Base-by-base conservation (phyloP, 1,140 invertebrate genomes). In the Megalopta genalis region DNA sequence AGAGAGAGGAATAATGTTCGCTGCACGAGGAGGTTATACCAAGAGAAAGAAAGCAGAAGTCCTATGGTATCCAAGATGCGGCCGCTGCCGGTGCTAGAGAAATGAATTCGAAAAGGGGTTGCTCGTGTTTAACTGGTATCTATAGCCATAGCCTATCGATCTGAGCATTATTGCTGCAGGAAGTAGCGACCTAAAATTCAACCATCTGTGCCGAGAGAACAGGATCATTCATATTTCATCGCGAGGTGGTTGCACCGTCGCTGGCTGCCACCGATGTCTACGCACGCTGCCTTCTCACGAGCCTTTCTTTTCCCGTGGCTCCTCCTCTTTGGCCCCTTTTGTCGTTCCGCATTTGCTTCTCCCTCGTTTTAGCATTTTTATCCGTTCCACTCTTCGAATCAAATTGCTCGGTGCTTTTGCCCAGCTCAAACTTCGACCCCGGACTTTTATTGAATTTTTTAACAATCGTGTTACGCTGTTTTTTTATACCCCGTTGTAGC, bases 131-230 rank as follows among this genome's bases (percentile, higher is more conserved):
- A 42, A 25, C 73, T 69, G 21, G 57, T 83, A 86, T 80, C 84
- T 86, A 86, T 85, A 86, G 77, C 77, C 84, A 60, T 60, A 60
- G 69, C 84, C 74, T 86, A 86, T 86, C 84, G 85, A 86, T 86
- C 85, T 78, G 74, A 86, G 81, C 81, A 86, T 86, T 86, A 86
- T 86, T 86, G 85, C 84, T 83, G 77, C 74, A 86, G 81, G 84
- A 86, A 86, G 85, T 73, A 81, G 85, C 85, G 85, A 86, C 85
- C 85, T 86, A 84, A 86, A 86, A 86, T 86, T 86, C 85, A 86
- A 75, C 85, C 85, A 86, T 86, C 85, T 86, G 85, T 83, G 85
- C 84, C 77, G 84, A 80, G 85, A 86, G 85, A 86, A 82, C 84
- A 77, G 69, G 62, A 71, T 75, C 84, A 73, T 86, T 86, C 85